Evolutionary conservation across 2,888 invertebrate genomes (phyloP), one percentile per base, ranked within the genome.

Genomic region (Andrena marginata): DNA sequence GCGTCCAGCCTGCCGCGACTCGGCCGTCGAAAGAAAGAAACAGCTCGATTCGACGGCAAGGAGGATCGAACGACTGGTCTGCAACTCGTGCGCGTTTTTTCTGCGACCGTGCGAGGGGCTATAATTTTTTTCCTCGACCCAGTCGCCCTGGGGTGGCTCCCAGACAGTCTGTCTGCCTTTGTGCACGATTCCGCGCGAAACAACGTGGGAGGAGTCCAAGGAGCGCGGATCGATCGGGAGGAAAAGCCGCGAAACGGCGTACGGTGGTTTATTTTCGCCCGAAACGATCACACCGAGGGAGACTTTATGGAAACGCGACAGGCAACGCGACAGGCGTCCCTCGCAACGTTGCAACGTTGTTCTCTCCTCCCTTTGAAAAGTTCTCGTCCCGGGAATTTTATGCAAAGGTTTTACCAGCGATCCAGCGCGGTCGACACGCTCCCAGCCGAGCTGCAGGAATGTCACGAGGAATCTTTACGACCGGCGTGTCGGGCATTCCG

Each of bases 1-100:
- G n/a, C 64, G 42, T 65, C 29, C 71, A 6, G 16, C 31, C 35
- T 26, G 67, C 54, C 26, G 68, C 59, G 20, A 3, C 49, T 70
- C 51, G 67, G 35, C 8, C 65, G 77, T 69, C 75, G 74, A 83
- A 82, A 84, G 84, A 77, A 78, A 80, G 72, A 35, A 78, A 67
- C 65, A 51, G 42, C 48, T 59, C 71, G 70, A 65, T 73, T 48
- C 69, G 65, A 64, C 26, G 31, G 6, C 29, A 26, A 26, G 64
- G 35, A 16, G 49, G 64, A 79, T 78, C 75, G 80, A 68, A 68
- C 64, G 65, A 69, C 73, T 60, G 67, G 75, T 51, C 63, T 49
- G 72, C 42, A 23, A 60, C 54, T 68, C 20, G 20, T 29, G 23
- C 0, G 26, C 33, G 33, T 62, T 56, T 62, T 35, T 56, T 31